Conservation (phyloP, 2,113 vertebrate species). For the Tauraco erythrolophus region DNA sequence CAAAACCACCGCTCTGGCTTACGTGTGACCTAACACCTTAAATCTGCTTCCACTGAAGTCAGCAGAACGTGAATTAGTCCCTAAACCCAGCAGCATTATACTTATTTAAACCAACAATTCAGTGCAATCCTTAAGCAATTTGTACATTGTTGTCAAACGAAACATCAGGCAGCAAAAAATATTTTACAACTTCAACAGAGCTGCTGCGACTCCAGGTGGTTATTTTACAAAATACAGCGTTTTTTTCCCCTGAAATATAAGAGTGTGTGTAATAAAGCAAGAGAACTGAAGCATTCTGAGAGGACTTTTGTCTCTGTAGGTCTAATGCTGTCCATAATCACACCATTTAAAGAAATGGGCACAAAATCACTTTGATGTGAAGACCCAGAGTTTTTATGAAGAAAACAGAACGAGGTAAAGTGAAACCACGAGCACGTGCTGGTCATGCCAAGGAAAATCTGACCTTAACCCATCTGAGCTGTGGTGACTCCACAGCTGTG, state of each 20-base stretch:
- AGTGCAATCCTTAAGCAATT: neutral
- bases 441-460: neutral
- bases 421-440: rapidly evolving
- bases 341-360: neutral
- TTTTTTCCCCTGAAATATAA: neutral
- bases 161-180: neutral
- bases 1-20: neutral
- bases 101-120: neutral
- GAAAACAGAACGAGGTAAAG: neutral
- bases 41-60: neutral
- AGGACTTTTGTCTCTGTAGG: rapidly evolving
- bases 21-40: neutral
- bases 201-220: neutral
- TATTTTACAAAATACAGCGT: neutral
- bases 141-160: neutral
- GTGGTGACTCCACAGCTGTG: neutral
- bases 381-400: neutral
- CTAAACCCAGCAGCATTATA: neutral
- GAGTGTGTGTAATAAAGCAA: neutral
- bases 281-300: neutral
- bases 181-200: neutral
- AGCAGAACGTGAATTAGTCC: rapidly evolving
- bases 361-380: neutral
- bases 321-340: neutral
- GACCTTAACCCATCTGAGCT: neutral